These are phyloP conservation scores for Stictocephala bisonia DNA, from an alignment of 2,888 invertebrate species.

Conservation along the genomic window DNA sequence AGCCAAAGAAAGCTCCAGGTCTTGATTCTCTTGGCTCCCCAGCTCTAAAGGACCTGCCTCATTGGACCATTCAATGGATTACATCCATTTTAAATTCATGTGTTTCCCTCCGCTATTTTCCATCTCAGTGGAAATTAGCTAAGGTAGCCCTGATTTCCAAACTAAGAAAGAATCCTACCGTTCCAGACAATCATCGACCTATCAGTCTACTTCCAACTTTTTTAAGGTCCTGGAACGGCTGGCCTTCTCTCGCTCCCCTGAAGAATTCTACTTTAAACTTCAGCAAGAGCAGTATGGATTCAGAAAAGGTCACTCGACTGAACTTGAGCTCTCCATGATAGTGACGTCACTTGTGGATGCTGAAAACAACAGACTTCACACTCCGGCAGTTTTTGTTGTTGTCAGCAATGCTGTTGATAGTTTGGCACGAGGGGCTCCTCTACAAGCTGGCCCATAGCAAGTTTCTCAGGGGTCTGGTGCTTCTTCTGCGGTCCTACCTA, in stretches of 20 bases:
- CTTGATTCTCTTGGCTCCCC: background rate
- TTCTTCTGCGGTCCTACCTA: no score
- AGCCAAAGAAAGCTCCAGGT: no score
- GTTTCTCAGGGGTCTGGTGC: no score
- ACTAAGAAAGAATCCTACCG: no score
- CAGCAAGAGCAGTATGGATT: constrained; percentile 61
- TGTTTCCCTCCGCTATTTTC: constrained; percentile 50
- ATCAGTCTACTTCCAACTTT: constrained; percentile 45
- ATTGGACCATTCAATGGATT: background rate
- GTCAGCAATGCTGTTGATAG: constrained; percentile 61
- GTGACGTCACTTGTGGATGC: constrained; percentile 54
- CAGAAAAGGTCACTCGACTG: constrained; percentile 59
- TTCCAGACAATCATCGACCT: no score
- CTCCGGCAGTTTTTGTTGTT: constrained; percentile 60
- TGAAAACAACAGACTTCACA: constrained; percentile 56
- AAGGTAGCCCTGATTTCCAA: constrained; percentile 56
- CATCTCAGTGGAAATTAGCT: constrained; percentile 57
- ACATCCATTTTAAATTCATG: constrained; percentile 32
- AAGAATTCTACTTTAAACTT: constrained; percentile 46
- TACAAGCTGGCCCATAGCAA: background rate
- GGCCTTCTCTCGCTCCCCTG: constrained; percentile 51
- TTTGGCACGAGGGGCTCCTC: constrained; percentile 60
- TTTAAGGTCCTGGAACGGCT: constrained; percentile 58
- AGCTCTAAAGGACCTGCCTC: constrained; percentile 15
- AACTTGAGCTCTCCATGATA: constrained; percentile 58